These are phyloP conservation scores for Hippopotamyrus pictus DNA, from an alignment of 2,797 vertebrate species.

Conservation along the genomic window DNA sequence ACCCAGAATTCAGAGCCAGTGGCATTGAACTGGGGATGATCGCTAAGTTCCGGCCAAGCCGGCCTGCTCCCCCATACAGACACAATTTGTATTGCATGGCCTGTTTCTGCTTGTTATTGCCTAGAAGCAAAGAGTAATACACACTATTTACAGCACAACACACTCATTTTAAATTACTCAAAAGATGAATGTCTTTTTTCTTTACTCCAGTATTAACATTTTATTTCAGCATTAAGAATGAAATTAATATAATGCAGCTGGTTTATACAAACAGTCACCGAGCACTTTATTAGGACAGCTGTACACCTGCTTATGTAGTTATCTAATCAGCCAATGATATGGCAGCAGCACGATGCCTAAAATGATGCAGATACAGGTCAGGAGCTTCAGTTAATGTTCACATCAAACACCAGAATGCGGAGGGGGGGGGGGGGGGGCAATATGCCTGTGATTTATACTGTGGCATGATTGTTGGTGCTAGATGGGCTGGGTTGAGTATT, in stretches of 20 bases:
- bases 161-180: background rate
- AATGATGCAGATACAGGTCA: background rate
- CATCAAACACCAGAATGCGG: background rate
- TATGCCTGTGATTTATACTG: background rate
- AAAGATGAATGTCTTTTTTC: background rate
- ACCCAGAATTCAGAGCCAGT: background rate
- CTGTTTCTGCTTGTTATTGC: background rate
- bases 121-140: background rate
- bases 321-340: background rate
- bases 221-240: background rate
- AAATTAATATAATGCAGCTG: background rate
- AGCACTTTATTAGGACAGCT: background rate
- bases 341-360: background rate
- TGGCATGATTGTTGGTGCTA: background rate
- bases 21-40: background rate
- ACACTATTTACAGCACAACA: background rate
- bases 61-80: background rate
- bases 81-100: background rate
- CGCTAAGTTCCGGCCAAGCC: background rate
- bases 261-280: background rate
- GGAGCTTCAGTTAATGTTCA: background rate
- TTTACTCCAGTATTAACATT: background rate
- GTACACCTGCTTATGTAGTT: background rate
- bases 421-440: background rate
- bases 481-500: background rate